These are phyloP conservation scores for Oncopodura yosiiana DNA, from an alignment of 1,140 invertebrate genomes.

Conservation along the genomic window DNA sequence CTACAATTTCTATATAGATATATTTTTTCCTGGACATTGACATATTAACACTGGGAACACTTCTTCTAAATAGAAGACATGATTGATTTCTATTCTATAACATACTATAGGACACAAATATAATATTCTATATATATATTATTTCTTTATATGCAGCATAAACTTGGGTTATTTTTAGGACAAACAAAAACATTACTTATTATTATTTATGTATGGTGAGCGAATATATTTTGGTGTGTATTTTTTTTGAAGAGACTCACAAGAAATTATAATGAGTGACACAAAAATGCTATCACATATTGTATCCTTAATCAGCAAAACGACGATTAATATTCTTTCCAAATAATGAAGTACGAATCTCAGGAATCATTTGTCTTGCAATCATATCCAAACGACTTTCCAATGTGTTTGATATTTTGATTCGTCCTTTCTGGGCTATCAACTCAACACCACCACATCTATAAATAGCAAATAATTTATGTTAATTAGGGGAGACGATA, in stretches of 20 bases:
- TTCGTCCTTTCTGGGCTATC: slow-evolving; percentile 67
- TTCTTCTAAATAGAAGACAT: no score
- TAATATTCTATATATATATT: no score
- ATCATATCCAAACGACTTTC: slow-evolving; percentile 90
- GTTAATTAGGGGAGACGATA: not conserved
- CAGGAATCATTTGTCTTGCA: slow-evolving; percentile 82
- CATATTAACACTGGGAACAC: no score
- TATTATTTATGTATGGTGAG: not conserved
- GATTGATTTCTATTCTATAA: no score
- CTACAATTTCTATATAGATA: no score
- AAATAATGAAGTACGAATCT: slow-evolving; percentile 86
- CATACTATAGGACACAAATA: no score
- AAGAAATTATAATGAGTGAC: not conserved
- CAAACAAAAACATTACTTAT: not conserved
- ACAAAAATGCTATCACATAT: not conserved
- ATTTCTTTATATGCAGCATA: not conserved
- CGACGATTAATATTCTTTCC: slow-evolving; percentile 90
- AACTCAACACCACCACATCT: slow-evolving; percentile 87
- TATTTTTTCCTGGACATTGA: no score
- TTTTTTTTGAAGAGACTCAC: not conserved
- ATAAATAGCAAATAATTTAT: slow-evolving; percentile 14
- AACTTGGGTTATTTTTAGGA: not conserved
- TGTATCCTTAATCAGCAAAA: slow-evolving; percentile 76
- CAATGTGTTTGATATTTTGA: slow-evolving; percentile 86
- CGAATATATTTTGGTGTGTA: not conserved